These are phyloP conservation scores for Danionella cerebrum DNA, from an alignment of 2,113 vertebrate species.

Conservation along the genomic window DNA sequence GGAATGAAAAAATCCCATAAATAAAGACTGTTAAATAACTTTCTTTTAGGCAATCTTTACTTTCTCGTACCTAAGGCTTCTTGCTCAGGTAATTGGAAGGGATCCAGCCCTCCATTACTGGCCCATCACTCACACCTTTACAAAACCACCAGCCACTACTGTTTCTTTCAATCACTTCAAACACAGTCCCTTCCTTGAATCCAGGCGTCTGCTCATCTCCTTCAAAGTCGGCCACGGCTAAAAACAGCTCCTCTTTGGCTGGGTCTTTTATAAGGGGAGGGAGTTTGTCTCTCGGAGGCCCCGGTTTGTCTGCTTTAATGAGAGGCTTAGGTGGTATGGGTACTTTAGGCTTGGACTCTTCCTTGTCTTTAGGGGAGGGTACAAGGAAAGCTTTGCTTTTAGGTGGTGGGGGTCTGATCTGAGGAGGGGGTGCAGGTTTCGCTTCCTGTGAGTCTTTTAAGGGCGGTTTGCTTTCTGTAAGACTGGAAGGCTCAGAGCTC, in stretches of 20 bases:
- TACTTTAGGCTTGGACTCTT: slow-evolving; percentile 68
- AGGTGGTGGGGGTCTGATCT: slow-evolving; percentile 79
- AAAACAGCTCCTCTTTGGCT: slow-evolving; percentile 77
- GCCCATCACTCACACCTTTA: slow-evolving; percentile 75
- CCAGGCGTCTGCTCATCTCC: slow-evolving; percentile 84
- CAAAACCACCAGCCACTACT: slow-evolving; percentile 97
- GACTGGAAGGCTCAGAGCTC: slow-evolving; percentile 49
- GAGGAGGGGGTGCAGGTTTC: slow-evolving; percentile 42
- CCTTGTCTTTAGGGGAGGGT: slow-evolving; percentile 38
- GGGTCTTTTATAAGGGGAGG: slow-evolving; percentile 56
- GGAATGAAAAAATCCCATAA: slow-evolving; percentile 62
- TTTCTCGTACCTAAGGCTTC: slow-evolving; percentile 76
- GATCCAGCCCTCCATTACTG: slow-evolving; percentile 89
- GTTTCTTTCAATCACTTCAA: slow-evolving; percentile 88
- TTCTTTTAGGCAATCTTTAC: not conserved
- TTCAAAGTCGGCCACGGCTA: slow-evolving; percentile 91
- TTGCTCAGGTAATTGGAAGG: slow-evolving; percentile 95
- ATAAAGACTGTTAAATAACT: slow-evolving; percentile 54
- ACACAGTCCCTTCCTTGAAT: slow-evolving; percentile 90
- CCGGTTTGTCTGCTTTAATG: slow-evolving; percentile 72
- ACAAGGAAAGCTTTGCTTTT: slow-evolving; percentile 75
- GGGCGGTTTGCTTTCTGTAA: slow-evolving; percentile 57
- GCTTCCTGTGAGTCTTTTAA: slow-evolving; percentile 62
- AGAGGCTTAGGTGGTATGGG: slow-evolving; percentile 63
- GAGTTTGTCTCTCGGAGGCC: slow-evolving; percentile 62